Percentiles rank a stretch among this genome's conserved stretches.
Evolutionary conservation across 1,140 invertebrate species (phyloP).

Genomic region (Frieseomelitta varia): DNA sequence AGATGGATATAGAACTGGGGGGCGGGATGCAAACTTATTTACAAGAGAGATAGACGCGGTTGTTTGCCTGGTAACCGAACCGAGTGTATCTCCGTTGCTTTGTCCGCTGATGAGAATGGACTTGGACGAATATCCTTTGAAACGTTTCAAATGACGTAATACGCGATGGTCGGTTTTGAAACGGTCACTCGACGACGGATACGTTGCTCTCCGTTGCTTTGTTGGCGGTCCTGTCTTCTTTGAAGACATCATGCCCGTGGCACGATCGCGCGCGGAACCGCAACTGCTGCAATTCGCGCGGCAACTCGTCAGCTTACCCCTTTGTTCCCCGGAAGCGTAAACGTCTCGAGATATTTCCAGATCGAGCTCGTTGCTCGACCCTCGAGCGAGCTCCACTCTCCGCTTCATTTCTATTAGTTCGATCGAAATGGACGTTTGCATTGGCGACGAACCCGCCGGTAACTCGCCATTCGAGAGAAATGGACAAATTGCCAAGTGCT

Average conservation of each 20-base stretch:
- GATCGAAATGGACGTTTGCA: background rate
- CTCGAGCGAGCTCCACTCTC: background rate
- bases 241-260: background rate
- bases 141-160: too few relatives aligned
- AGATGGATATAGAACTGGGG: background rate
- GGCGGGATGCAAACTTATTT: background rate
- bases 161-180: background rate
- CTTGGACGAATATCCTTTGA: background rate
- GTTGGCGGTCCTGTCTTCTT: background rate
- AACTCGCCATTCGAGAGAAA: background rate
- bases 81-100: background rate
- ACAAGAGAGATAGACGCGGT: background rate
- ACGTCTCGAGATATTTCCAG: background rate
- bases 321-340: background rate
- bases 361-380: background rate
- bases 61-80: background rate
- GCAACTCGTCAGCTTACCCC: background rate
- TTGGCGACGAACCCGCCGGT: background rate
- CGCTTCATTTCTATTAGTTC: background rate
- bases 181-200: background rate
- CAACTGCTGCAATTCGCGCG: background rate
- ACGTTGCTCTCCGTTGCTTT: background rate
- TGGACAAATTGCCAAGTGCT: background rate
- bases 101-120: background rate
- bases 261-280: background rate